Conservation (phyloP, 2,888 invertebrate species). For the Lochmaea crataegi region DNA sequence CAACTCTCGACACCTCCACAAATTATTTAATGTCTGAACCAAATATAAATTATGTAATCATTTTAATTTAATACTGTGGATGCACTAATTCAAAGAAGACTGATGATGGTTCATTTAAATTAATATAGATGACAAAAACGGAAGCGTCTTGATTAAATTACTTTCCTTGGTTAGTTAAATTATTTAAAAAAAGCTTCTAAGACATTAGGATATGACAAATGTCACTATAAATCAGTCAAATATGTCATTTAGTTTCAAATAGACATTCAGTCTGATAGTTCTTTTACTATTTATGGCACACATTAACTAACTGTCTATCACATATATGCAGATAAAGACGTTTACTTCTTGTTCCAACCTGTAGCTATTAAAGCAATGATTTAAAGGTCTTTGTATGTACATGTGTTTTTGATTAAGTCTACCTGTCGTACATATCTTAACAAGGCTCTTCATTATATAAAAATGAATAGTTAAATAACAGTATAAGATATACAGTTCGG, state of each 20-base stretch:
- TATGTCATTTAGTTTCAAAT: background rate
- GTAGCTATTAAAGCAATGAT: slow-evolving; percentile 2
- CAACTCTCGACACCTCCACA: background rate
- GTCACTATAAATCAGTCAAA: no score
- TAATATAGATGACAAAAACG: background rate
- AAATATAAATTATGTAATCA: background rate
- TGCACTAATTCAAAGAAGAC: background rate
- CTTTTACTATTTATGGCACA: background rate
- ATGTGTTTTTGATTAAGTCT: slow-evolving; percentile 2
- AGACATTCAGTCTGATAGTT: background rate
- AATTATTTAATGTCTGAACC: background rate
- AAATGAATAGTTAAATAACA: no score
- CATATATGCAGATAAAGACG: background rate
- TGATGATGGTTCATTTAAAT: background rate
- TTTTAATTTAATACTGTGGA: background rate
- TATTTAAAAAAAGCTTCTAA: background rate
- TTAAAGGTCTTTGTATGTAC: slow-evolving; percentile 11
- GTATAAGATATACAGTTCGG: no score
- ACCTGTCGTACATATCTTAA: background rate
- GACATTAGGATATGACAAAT: no score
- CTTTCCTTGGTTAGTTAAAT: background rate
- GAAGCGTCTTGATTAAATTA: slow-evolving; percentile 18
- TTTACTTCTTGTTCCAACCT: slow-evolving; percentile 3
- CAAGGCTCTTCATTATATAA: no score
- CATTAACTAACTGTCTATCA: background rate